These are phyloP conservation scores for Typhlomys cinereus DNA, from an alignment of 2,113 vertebrate genomes.

Conservation along the genomic window DNA sequence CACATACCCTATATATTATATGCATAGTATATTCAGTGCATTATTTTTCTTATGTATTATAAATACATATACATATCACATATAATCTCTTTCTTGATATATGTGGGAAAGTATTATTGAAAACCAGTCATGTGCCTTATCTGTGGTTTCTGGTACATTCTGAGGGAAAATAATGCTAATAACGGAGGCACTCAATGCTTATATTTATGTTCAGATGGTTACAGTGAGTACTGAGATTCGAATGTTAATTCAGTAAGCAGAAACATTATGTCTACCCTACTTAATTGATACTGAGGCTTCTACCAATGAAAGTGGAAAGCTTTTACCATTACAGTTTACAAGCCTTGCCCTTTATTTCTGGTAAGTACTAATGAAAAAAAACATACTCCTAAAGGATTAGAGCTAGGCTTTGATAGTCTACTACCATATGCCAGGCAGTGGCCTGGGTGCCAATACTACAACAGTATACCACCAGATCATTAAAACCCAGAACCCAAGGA, in stretches of 20 bases:
- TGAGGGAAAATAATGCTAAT: not conserved
- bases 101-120: not conserved
- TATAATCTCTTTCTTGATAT: not conserved
- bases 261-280: constrained; percentile 14
- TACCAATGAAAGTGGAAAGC: constrained; percentile 2
- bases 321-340: constrained; percentile 24
- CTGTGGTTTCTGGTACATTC: not conserved
- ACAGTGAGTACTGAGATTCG: constrained; percentile 23
- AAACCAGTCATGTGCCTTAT: not conserved
- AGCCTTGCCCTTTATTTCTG: not conserved
- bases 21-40: not conserved
- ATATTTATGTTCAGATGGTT: not conserved
- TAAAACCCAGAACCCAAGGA: not conserved
- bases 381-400: not conserved
- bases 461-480: not conserved
- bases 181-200: not conserved
- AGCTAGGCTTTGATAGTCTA: not conserved
- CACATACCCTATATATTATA: no score
- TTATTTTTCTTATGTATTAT: not conserved
- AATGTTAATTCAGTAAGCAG: not conserved
- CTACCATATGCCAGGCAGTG: not conserved
- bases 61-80: not conserved
- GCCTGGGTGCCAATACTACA: not conserved
- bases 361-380: constrained; percentile 32
- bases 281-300: constrained; percentile 15